Evolutionary conservation across 2,888 invertebrate genomes (phyloP).

Genomic region (Eustalomyia histrio): DNA sequence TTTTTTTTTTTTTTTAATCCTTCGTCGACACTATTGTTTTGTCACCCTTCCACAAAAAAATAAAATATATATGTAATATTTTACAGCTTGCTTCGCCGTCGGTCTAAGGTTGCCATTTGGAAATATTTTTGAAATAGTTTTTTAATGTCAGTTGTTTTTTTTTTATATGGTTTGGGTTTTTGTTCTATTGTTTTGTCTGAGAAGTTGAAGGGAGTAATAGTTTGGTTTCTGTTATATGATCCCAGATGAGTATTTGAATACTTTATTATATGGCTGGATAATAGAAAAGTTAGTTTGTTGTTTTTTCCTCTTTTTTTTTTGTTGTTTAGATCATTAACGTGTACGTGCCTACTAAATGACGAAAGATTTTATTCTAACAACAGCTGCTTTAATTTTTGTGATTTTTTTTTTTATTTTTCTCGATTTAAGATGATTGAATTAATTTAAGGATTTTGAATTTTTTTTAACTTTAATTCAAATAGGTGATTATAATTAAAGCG

Average conservation of each 20-base stretch:
- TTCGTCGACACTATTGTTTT: slow-evolving; percentile 54
- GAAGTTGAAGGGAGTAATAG: slow-evolving; percentile 8
- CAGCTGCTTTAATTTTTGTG: slow-evolving; percentile 42
- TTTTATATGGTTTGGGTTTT: slow-evolving; percentile 25
- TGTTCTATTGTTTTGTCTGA: slow-evolving; percentile 30
- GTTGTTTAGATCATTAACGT: slow-evolving; percentile 43
- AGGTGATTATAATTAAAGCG: background rate
- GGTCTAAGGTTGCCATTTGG: slow-evolving; percentile 9
- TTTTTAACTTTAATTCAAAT: background rate
- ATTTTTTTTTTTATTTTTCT: slow-evolving; percentile 11
- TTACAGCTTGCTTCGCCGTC: slow-evolving; percentile 55
- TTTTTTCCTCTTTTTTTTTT: slow-evolving; percentile 26
- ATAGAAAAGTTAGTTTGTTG: slow-evolving; percentile 39
- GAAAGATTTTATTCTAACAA: slow-evolving; percentile 39
- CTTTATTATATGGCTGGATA: slow-evolving; percentile 16
- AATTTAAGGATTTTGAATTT: background rate
- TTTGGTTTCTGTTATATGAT: slow-evolving; percentile 51
- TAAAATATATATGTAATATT: too few relatives aligned
- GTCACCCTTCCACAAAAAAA: slow-evolving; percentile 52
- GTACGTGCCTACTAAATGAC: slow-evolving; percentile 59
- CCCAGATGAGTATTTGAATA: slow-evolving; percentile 41
- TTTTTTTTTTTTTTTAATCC: slow-evolving; percentile 57
- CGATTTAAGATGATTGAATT: slow-evolving; percentile 1
- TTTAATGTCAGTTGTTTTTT: slow-evolving; percentile 61
- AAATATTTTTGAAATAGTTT: slow-evolving; percentile 48